Evolutionary conservation across 92 coral and sea anemone genomes (phyloP).

Genomic region (Montipora capitata): DNA sequence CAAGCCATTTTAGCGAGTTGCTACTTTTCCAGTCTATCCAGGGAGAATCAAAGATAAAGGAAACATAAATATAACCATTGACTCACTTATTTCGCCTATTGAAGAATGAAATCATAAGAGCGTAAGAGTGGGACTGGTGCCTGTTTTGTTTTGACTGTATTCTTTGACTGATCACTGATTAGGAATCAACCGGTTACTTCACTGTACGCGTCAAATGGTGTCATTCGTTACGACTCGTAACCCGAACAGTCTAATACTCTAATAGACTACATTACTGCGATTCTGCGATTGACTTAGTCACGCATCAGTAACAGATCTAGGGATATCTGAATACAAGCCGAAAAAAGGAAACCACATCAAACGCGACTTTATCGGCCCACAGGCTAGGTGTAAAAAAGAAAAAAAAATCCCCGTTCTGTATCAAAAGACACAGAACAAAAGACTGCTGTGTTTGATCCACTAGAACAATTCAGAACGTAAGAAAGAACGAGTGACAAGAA

Average conservation of each 20-base stretch:
- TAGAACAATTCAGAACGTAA: no score
- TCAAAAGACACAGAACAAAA: no score
- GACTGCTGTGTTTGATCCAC: no score
- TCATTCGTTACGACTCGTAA: background rate
- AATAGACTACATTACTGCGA: no score
- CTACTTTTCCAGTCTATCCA: background rate
- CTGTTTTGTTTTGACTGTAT: slow-evolving; percentile 39
- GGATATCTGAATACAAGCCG: no score
- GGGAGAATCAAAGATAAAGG: background rate
- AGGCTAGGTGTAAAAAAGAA: no score
- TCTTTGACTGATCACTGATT: slow-evolving; percentile 9
- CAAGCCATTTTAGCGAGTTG: slow-evolving; percentile 5
- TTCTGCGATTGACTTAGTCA: no score
- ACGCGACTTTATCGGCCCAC: no score
- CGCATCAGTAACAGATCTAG: no score
- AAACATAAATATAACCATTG: slow-evolving; percentile 29
- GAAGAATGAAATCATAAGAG: background rate
- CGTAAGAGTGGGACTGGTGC: slow-evolving; percentile 41
- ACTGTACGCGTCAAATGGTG: slow-evolving; percentile 14
- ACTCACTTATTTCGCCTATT: slow-evolving; percentile 19
- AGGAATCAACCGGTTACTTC: slow-evolving; percentile 33
- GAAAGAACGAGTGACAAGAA: no score
- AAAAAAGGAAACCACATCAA: no score
- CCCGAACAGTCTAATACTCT: background rate
- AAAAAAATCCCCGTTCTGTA: no score